Base-by-base conservation (phyloP, 2,113 vertebrate genomes). In the Tylochromis polylepis region DNA sequence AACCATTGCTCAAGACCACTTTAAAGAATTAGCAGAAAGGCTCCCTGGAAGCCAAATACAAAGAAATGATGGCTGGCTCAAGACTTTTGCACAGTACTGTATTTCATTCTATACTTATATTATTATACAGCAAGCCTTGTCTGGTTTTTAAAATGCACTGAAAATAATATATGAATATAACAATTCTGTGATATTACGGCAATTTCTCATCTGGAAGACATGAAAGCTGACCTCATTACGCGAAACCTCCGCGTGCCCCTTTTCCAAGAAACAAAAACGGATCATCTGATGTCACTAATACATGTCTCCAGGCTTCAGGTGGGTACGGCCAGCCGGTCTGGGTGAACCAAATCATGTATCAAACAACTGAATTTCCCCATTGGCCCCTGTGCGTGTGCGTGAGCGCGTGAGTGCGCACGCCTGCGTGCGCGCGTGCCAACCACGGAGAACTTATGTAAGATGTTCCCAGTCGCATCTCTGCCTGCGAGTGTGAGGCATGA, bases 381-480 rank as follows among this genome's bases (percentile, higher is more conserved):
- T 38, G 38, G 65, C 51, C 51, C 51, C 43, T 8, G 51, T 29
- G 59, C 51, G 24, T 16, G 51, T 29, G 72, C 51, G 24, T 43
- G 86, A 56, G 62, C 38, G 62, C 49, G 81, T 46, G 84, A 55
- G 67, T 51, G 60, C 56, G 18, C 41, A 29, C 70, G 59, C 24
- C 36, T 22, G 14, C 29, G 59, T 41, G 58, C 34, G 89, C 67
- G 81, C 83, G 79, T 20, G 80, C 51, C 51, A 29, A 84, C 81
- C 79, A 18, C 46, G 41, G 65, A 90, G 85, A 92, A 81, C 85
- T 85, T 87, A 94, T 91, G 94, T 95, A 95, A 95, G 88, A 84
- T 85, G 92, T 89, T 91, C 88, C 86, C 92, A 89, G 56, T 92
- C 93, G 81, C 91, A 91, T 94, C 93, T 77, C 83, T 41, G 89